Conservation (phyloP, 2,888 invertebrate species). For the Andrena dorsata region DNA sequence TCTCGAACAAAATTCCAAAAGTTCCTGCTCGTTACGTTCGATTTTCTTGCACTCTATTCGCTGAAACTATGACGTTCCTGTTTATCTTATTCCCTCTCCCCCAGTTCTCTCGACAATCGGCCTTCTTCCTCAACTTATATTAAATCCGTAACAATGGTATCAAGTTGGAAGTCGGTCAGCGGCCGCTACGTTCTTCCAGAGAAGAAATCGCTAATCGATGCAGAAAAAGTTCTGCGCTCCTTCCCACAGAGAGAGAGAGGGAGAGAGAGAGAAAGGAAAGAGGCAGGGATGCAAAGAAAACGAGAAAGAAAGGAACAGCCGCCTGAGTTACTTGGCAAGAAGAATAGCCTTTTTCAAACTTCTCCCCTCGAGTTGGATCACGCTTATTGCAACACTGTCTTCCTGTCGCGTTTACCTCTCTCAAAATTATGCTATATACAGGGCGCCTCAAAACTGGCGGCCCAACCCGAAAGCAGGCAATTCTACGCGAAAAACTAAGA, state of each 20-base stretch:
- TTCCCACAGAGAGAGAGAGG: neutral
- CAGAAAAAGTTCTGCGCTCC: constrained; percentile 36
- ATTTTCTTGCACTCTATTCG: constrained; percentile 9
- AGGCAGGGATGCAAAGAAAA: neutral
- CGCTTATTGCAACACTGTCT: neutral
- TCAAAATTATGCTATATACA: neutral
- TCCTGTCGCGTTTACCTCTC: neutral
- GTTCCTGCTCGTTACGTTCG: constrained; percentile 40
- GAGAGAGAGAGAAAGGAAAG: neutral
- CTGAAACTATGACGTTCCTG: constrained; percentile 29
- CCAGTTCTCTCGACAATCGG: neutral
- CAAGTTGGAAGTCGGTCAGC: constrained; percentile 45
- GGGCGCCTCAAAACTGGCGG: neutral
- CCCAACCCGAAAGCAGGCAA: too few species aligned
- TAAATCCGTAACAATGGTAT: constrained; percentile 52
- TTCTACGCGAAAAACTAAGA: too few species aligned
- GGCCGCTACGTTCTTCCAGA: constrained; percentile 22
- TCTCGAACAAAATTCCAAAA: neutral
- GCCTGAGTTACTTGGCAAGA: neutral
- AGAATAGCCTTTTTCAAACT: constrained; percentile 20
- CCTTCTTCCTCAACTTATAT: constrained; percentile 54
- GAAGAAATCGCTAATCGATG: constrained; percentile 54
- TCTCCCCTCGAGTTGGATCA: neutral
- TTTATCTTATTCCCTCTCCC: constrained; percentile 30
- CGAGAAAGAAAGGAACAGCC: constrained; percentile 5